Percentiles rank a stretch among this genome's conserved stretches.
Conservation (phyloP, 2,113 vertebrate species). For the Mustelus asterias region DNA sequence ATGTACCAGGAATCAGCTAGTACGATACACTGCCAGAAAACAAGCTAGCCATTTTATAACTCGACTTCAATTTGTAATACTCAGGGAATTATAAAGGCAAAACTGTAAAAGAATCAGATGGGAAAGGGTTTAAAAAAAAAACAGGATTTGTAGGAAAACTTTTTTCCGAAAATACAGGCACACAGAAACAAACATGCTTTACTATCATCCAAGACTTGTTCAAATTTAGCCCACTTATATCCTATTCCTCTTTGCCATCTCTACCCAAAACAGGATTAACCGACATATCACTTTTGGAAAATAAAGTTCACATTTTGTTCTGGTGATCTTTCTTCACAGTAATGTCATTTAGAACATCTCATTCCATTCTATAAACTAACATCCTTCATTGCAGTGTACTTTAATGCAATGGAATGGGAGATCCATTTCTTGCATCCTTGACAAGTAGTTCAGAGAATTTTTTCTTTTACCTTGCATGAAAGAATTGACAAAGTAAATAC, state of each 20-base stretch:
- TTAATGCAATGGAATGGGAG: not conserved
- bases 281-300: not conserved
- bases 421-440: not conserved
- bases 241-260: not conserved
- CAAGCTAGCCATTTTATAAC: not conserved
- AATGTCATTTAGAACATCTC: not conserved
- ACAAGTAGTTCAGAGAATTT: not conserved
- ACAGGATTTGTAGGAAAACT: not conserved
- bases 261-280: not conserved
- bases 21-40: not conserved
- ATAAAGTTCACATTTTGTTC: not conserved
- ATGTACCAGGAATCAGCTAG: not conserved
- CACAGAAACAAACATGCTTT: conserved; percentile 25
- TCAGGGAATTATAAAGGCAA: not conserved
- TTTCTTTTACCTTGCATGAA: not conserved
- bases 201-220: not conserved
- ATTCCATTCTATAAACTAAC: not conserved
- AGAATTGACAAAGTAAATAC: not conserved
- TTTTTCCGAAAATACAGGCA: not conserved
- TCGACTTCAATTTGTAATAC: not conserved
- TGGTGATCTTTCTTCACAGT: not conserved
- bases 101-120: not conserved
- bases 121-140: not conserved
- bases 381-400: not conserved
- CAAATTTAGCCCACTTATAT: not conserved